phyloP scores from a whole-genome alignment of 2,113 vertebrate species.

The Rhinogobius similis region DNA sequence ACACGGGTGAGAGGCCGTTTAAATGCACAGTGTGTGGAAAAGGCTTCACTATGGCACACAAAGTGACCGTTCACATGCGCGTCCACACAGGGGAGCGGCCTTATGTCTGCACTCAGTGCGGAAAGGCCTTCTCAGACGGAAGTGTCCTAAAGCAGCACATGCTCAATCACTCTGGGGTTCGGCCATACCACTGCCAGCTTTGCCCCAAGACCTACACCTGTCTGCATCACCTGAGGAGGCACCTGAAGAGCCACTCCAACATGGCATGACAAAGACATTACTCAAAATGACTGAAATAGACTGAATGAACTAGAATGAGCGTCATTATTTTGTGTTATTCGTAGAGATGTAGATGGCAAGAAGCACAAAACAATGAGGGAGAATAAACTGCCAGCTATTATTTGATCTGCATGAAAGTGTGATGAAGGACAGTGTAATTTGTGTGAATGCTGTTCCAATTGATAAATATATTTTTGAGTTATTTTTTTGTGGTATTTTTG shows the following conservation, averaged over 20 bases:
- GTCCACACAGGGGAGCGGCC: constrained; percentile 74
- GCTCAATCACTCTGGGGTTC: constrained; percentile 75
- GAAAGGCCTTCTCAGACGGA: constrained; percentile 73
- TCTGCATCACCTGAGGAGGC: constrained; percentile 75
- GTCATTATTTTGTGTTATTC: neutral
- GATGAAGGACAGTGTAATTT: neutral
- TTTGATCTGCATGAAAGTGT: neutral
- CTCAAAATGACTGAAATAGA: neutral
- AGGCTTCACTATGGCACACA: constrained; percentile 72
- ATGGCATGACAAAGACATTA: constrained; percentile 48
- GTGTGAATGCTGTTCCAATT: neutral
- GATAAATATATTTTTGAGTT: constrained; percentile 47
- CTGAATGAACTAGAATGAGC: constrained; percentile 21
- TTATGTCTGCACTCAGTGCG: constrained; percentile 71
- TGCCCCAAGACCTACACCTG: constrained; percentile 77
- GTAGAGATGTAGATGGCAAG: neutral
- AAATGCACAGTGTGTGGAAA: constrained; percentile 73
- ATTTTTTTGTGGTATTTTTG: neutral
- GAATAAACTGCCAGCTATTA: no score
- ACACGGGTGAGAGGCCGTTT: constrained; percentile 70
- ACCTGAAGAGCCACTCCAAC: constrained; percentile 72
- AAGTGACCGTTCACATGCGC: constrained; percentile 73
- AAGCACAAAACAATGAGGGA: neutral
- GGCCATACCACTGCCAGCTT: constrained; percentile 75
- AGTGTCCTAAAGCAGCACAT: constrained; percentile 75